Evolutionary conservation across 2,797 vertebrate species (phyloP), one percentile per base, ranked within the genome.

Genomic region (Cephalopachus bancanus): DNA sequence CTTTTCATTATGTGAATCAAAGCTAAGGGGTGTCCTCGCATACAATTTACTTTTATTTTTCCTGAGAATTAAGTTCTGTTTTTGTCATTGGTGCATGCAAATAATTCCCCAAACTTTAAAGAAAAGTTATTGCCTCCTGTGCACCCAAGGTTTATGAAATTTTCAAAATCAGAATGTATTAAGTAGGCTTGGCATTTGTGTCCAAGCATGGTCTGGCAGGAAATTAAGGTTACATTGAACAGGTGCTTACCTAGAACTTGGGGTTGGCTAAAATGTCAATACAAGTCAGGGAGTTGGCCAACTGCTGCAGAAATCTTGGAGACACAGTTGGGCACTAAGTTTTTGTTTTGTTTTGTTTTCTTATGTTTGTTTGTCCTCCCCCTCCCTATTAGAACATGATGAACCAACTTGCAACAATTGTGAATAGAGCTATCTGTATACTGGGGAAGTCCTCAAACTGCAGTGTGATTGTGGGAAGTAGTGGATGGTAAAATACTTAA

Each of bases 1-100:
- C 97, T 97, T 95, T 97, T 98, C 95, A 98, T 97, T 98, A 98
- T 97, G 98, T 98, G 97, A 97, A 97, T 98, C 98, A 98, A 98
- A 98, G 98, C 98, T 98, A 98, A 98, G 98, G 98, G 98, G 97
- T 98, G 98, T 98, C 98, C 98, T 98, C 98, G 97, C 98, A 97
- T 98, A 96, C 97, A 98, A 94, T 98, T 98, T 98, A 97, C 98
- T 98, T 98, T 97, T 98, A 98, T 98, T 99, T 98, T 44, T 44
- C 44, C 98, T 98, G 98, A 98, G 98, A 98, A 98, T 98, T 98
- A 98, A 98, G 98, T 98, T 98, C 97, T 98, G 97, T 98, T 98
- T 97, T 98, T 98, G 97, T 98, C 98, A 97, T 83, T 91, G 51
- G 69, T 86, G 93, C 96, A 91, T 84, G 97, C 98, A 98, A 98